Evolutionary conservation across 2,888 invertebrate species (phyloP).

Genomic region (Microplitis deprimator): DNA sequence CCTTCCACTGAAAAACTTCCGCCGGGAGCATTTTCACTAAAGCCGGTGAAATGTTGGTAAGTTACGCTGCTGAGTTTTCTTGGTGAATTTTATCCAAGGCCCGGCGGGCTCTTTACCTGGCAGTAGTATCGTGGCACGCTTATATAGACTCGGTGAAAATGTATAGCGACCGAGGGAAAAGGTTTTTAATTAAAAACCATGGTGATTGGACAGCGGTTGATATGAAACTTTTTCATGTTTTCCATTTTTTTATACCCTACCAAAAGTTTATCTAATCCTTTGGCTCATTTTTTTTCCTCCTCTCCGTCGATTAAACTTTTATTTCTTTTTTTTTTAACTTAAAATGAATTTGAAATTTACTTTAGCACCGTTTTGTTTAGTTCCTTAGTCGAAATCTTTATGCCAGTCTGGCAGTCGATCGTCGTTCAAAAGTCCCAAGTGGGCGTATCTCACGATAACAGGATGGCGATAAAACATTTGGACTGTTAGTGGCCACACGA

Average conservation of each 20-base stretch:
- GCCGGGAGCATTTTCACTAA: constrained; percentile 25
- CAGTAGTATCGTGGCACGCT: constrained; percentile 17
- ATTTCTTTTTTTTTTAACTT: background rate
- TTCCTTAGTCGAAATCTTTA: background rate
- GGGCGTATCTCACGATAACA: background rate
- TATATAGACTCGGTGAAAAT: constrained; percentile 16
- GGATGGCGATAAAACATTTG: constrained; percentile 17
- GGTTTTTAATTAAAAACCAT: constrained; percentile 44
- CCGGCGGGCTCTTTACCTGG: constrained; percentile 37
- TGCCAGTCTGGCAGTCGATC: constrained; percentile 16
- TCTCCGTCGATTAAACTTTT: background rate
- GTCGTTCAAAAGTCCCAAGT: background rate
- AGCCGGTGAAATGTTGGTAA: constrained; percentile 34
- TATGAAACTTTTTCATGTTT: constrained; percentile 33
- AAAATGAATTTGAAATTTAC: background rate
- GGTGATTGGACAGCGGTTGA: constrained; percentile 43
- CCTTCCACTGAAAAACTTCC: constrained; percentile 6
- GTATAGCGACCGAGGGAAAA: background rate
- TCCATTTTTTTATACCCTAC: background rate
- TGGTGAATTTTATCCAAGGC: constrained; percentile 38
- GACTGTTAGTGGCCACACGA: background rate
- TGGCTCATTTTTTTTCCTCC: constrained; percentile 2
- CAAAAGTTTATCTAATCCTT: background rate
- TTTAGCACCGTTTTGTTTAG: background rate
- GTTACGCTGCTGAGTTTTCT: constrained; percentile 34